Evolutionary conservation across 1,140 invertebrate species (phyloP), one percentile per base, ranked within the genome.

Genomic region (Wasmannia auropunctata): DNA sequence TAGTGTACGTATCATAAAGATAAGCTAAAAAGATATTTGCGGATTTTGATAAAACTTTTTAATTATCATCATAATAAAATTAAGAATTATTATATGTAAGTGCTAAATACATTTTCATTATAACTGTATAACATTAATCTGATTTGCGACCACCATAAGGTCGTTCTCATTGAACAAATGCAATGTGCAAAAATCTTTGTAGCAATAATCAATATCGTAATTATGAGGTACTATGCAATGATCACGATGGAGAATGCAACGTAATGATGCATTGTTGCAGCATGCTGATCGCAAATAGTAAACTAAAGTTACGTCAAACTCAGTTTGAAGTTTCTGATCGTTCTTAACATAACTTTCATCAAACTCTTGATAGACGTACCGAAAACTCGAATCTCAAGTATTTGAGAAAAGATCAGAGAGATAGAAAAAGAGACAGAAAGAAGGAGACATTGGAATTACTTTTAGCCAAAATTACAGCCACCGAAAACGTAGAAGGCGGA

Each of bases 231-330:
- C 67, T 54, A 51, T 4, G 67, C n/a, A 46, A 25, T 37, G 16
- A 60, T 83, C 25, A 58, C 2, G 37, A 43, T 28, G 37, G 28
- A 72, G 67, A 83, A 74, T 74, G 51, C 65, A 72, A 49, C 14
- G 65, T 72, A 72, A 83, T 72, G 79, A 72, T 51, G 7, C 56
- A 83, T 72, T 83, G 79, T 74, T 83, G 22, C 51, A 28, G 56
- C 25, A 74, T 28, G 25, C 40, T 70, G 37, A 83, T 58, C 65
- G 25, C 25, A 81, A 83, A 60, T 69, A 72, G 70, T n/a, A 72
- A 37, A 74, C 19, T 54, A 28, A 58, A 83, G 79, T 72, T 58
- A 58, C 51, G 14, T 11, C n/a, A n/a, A n/a, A n/a, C n/a, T n/a
- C 37, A 58, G 51, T 46, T 83, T 34, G 28, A 43, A 74, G 49